Percentiles rank a stretch among this genome's conserved stretches.
phyloP scores from a whole-genome alignment of 2,888 invertebrate genomes.

The Pseudococcus viburni region DNA sequence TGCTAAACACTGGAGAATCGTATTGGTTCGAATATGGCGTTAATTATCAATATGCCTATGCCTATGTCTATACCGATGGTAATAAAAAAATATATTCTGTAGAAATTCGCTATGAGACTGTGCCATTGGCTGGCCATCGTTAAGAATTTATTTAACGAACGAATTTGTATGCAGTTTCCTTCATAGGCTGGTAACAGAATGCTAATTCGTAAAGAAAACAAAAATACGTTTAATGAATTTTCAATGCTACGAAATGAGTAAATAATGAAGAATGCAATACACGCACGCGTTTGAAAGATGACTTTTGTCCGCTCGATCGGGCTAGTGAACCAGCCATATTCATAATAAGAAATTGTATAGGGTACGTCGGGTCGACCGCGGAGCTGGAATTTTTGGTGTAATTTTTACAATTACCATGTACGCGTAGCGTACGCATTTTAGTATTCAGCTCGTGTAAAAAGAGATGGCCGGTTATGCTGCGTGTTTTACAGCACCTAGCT shows the following conservation, averaged over 20 bases:
- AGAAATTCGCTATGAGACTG: background rate
- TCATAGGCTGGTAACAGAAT: constrained; percentile 1
- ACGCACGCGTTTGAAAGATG: constrained; percentile 20
- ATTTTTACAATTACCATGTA: constrained; percentile 30
- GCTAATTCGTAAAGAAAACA: constrained; percentile 45
- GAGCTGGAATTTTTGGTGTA: background rate
- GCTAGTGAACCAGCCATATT: background rate
- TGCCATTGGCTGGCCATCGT: background rate
- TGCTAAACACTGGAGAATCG: constrained; percentile 26
- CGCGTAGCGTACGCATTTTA: background rate
- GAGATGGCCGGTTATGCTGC: constrained; percentile 10
- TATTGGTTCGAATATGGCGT: background rate
- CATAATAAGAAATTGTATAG: background rate
- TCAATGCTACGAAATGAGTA: constrained; percentile 37
- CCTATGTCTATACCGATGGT: background rate
- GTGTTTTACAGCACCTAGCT: constrained; percentile 7
- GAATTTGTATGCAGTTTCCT: constrained; percentile 51
- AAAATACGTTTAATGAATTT: constrained; percentile 53
- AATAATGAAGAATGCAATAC: constrained; percentile 37
- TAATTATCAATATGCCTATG: background rate
- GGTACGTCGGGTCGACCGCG: background rate
- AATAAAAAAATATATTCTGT: background rate
- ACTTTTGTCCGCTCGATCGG: constrained; percentile 29
- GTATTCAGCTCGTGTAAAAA: constrained; percentile 26
- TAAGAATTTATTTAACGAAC: constrained; percentile 54